phyloP scores from a whole-genome alignment of 2,888 invertebrate species.

The Agrypnus murinus region DNA sequence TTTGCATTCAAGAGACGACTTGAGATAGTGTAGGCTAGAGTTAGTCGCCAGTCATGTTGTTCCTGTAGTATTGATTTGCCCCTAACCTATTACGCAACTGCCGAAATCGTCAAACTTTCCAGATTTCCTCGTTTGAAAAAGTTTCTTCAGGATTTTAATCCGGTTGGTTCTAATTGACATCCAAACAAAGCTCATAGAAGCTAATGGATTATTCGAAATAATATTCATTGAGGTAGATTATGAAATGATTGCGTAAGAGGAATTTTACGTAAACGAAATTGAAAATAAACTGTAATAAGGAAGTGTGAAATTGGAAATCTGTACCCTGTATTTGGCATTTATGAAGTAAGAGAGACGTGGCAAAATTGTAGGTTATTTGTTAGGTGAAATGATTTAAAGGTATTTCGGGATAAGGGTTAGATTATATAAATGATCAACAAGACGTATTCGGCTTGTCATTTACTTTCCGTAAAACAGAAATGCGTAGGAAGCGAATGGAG shows the following conservation, averaged over 20 bases:
- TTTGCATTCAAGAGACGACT: slow-evolving; percentile 26
- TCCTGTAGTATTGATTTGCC: slow-evolving; percentile 42
- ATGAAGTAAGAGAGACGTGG: too few relatives aligned
- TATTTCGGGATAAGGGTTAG: not conserved
- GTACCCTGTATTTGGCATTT: too few relatives aligned
- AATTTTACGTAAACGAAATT: too few relatives aligned
- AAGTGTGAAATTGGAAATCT: too few relatives aligned
- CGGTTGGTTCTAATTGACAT: not conserved
- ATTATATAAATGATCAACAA: slow-evolving; percentile 17
- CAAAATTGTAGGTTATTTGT: too few relatives aligned
- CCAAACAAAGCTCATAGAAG: too few relatives aligned
- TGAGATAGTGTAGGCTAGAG: slow-evolving; percentile 20
- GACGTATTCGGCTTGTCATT: too few relatives aligned
- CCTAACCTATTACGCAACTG: slow-evolving; percentile 46
- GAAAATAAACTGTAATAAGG: too few relatives aligned
- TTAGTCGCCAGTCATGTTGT: slow-evolving; percentile 21
- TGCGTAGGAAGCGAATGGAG: not conserved
- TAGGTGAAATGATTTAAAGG: not conserved
- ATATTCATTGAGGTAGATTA: too few relatives aligned
- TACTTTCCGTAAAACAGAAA: too few relatives aligned
- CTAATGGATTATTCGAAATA: too few relatives aligned
- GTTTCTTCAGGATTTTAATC: slow-evolving; percentile 18
- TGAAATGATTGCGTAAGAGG: too few relatives aligned
- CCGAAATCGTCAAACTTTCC: slow-evolving; percentile 44
- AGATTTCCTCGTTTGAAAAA: not conserved